Evolutionary conservation across 2,797 vertebrate species (phyloP).

Genomic region (Poeciliopsis paucimaculata): DNA sequence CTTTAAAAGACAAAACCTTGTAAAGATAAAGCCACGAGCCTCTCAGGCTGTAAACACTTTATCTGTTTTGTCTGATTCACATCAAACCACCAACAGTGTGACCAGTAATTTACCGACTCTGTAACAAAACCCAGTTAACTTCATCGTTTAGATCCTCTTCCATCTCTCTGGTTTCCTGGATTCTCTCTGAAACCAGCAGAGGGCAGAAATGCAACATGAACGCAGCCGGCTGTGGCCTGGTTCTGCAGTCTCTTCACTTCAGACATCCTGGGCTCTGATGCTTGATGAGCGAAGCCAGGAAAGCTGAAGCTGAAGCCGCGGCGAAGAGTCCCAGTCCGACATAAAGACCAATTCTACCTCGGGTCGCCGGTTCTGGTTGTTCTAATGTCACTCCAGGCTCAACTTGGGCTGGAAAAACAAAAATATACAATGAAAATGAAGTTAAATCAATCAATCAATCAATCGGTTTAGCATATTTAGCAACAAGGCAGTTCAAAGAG

Average conservation of each 20-base stretch:
- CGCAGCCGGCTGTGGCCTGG: background rate
- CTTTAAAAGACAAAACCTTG: background rate
- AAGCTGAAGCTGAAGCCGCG: background rate
- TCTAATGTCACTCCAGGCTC: background rate
- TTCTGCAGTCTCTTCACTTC: background rate
- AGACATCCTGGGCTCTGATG: background rate
- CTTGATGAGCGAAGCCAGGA: background rate
- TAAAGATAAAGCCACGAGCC: background rate
- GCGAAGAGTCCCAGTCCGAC: background rate
- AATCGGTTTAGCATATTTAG: too few species aligned
- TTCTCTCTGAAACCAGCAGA: background rate
- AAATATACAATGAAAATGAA: background rate
- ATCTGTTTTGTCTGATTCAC: background rate
- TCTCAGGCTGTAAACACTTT: background rate
- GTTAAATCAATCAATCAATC: too few species aligned
- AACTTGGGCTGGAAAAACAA: background rate
- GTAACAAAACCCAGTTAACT: background rate
- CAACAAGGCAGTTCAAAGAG: too few species aligned
- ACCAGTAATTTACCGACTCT: background rate
- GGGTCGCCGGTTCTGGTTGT: background rate
- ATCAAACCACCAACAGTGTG: background rate
- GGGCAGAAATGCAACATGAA: background rate
- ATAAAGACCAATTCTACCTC: background rate
- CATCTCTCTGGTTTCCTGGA: background rate
- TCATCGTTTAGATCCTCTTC: too few species aligned